Base-by-base conservation (phyloP, 1,140 invertebrate genomes). In the Amphibalanus amphitrite region DNA sequence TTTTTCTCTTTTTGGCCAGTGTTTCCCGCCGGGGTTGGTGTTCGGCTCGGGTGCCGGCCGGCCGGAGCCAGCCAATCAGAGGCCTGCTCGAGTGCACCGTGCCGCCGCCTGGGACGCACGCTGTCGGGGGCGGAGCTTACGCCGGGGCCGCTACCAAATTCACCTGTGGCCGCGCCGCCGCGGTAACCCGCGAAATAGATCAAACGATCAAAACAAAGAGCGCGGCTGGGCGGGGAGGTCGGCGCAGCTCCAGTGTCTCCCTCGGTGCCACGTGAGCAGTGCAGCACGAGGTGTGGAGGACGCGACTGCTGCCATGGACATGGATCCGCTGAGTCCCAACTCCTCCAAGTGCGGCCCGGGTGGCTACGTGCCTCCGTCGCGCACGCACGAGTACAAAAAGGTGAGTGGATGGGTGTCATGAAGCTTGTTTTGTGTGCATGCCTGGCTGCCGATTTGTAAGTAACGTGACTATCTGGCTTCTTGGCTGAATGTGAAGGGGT, bases 171-270 rank as follows among this genome's bases (percentile, higher is more conserved):
- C 47, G 10, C 47, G 47, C 13, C 47, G 47, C 47, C 47, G 1
- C 47, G 47, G 1, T 23, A 59, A 59, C 47, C 23, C 47, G 47
- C 47, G 47, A 59, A 59, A 59, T 59, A 59, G 47, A 59, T 59
- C 47, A 59, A 59, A 59, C 47, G 47, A 59, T 59, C 47, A 59
- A 59, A 59, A 59, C 47, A 59, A 59, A 59, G 47, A 59, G 47
- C 23, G 47, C 13, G 13, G 47, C 17, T 59, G 47, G 13, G 47
- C 10, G 10, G 47, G 6, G 47, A 13, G 47, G 47, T 23, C 13
- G 6, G 47, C 17, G 47, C 13, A 3, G 47, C 13, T 13, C 47
- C 47, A 20, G 6, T 23, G 20, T 23, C 17, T 6, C n/a, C 6
- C 47, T 20, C 47, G 23, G 47, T 59, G 47, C 10, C 47, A 59